A percentile compares a stretch with the other conserved stretches of the same genome.
phyloP scores from a whole-genome alignment of 2,888 invertebrate species.

The Oligia strigilis region DNA sequence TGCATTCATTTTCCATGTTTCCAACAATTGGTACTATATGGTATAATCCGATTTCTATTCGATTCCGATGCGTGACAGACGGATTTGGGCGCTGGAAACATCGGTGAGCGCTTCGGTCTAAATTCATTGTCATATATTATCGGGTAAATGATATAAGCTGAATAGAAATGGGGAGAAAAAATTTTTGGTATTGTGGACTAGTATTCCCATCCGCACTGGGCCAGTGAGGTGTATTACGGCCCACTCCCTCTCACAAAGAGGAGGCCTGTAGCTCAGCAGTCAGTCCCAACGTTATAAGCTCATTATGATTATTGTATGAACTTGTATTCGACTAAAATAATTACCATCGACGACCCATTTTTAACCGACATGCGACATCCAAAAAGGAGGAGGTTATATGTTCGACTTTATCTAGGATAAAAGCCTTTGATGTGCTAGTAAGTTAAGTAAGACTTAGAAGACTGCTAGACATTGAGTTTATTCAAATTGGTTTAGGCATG shows the following conservation, averaged over 20 bases:
- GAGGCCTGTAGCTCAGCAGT: not conserved
- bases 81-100: constrained; percentile 40
- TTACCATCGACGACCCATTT: not conserved
- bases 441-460: not conserved
- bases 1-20: constrained; percentile 14
- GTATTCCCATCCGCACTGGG: not conserved
- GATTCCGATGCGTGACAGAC: constrained; percentile 52
- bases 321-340: not conserved
- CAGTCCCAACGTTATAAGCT: not conserved
- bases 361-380: no score
- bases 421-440: not conserved
- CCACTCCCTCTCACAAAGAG: not conserved
- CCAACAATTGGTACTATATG: constrained; percentile 33
- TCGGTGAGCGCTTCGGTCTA: not conserved
- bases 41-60: constrained; percentile 60
- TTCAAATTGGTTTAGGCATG: not conserved
- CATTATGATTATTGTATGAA: not conserved
- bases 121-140: constrained; percentile 5
- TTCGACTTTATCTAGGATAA: not conserved
- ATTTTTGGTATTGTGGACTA: not conserved
- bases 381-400: no score
- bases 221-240: not conserved
- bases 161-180: not conserved
- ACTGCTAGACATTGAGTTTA: not conserved
- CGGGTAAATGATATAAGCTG: not conserved